Evolutionary conservation across 2,888 invertebrate genomes (phyloP), one percentile per base, ranked within the genome.

Genomic region (Parochlus steinenii): DNA sequence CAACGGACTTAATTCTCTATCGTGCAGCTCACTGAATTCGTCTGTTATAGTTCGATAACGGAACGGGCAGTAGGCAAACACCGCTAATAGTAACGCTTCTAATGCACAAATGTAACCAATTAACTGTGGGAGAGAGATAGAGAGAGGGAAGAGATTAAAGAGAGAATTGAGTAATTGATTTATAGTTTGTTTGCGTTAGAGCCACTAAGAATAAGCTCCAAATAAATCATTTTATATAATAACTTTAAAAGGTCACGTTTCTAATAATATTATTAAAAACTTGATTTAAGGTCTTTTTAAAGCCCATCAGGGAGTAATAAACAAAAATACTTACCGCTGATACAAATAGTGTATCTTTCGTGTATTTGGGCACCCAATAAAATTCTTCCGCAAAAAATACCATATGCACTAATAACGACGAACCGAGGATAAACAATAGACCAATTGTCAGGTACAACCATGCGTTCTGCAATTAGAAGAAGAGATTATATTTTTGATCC

Each of bases 391-490:
- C 69, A 62, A 62, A 65, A 58, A 64, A 70, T 58, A 69, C 67
- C 62, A 74, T 69, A 50, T 77, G 73, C 50, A 74, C 67, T 49
- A 75, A 66, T 46, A 78, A 59, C 46, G 75, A 71, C 44, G 74
- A 73, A 54, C 74, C 69, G 54, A 74, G 63, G 50, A 74, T 67
- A 59, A 74, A 76, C 56, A 74, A 65, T 49, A 74, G 61, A 60
- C 75, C 74, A 61, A 77, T 68, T 58, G 71, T 67, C 57, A 74
- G 64, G 59, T 75, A 77, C 53, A 75, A 67, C 64, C 74, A 72
- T 53, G 74, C 71, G 61, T 76, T 76, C 76, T 76, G 56, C 7
- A 51, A 54, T 34, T 25, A 11, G 11, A 25, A n/a, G n/a, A n/a
- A n/a, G n/a, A n/a, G n/a, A n/a, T n/a, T n/a, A n/a, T n/a, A n/a